Conservation (phyloP, 2,888 invertebrate genomes). For the Galerucella calmariensis region DNA sequence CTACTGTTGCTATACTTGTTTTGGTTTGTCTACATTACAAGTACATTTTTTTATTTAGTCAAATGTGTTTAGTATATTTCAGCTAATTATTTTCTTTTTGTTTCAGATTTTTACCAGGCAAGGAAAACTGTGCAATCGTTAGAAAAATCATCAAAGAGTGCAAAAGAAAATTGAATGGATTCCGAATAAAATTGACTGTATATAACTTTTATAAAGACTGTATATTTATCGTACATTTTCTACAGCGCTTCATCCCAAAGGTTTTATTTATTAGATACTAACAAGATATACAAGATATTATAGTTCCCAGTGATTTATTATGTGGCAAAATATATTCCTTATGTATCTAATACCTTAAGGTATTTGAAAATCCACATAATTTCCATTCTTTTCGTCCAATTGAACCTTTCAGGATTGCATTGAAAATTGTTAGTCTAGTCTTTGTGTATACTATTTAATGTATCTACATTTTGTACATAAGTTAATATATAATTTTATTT, state of each 20-base stretch:
- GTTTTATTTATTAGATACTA: conserved; percentile 26
- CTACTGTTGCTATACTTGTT: too few species aligned
- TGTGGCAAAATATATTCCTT: neutral
- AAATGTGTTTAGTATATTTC: neutral
- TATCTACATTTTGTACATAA: conserved; percentile 7
- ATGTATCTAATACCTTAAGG: neutral
- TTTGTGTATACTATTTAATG: conserved; percentile 14
- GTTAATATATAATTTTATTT: conserved; percentile 1
- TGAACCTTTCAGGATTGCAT: conserved; percentile 7
- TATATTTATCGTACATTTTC: conserved; percentile 35
- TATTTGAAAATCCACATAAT: neutral
- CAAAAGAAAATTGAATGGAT: conserved; percentile 36
- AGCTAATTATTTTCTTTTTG: conserved; percentile 44
- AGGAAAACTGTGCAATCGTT: conserved; percentile 63
- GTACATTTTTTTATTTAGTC: neutral
- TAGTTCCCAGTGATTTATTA: neutral
- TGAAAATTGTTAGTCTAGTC: conserved; percentile 34
- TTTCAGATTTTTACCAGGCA: conserved; percentile 70
- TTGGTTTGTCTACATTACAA: too few species aligned
- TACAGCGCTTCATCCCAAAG: conserved; percentile 43
- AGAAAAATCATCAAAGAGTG: conserved; percentile 33
- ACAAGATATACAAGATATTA: neutral
- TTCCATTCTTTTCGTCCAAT: neutral
- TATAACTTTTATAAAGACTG: conserved; percentile 40
- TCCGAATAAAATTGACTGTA: conserved; percentile 16